A percentile compares a stretch with the other conserved stretches of the same genome.
Conservation (phyloP, 2,888 invertebrate species). For the Leptopterna dolabrata region DNA sequence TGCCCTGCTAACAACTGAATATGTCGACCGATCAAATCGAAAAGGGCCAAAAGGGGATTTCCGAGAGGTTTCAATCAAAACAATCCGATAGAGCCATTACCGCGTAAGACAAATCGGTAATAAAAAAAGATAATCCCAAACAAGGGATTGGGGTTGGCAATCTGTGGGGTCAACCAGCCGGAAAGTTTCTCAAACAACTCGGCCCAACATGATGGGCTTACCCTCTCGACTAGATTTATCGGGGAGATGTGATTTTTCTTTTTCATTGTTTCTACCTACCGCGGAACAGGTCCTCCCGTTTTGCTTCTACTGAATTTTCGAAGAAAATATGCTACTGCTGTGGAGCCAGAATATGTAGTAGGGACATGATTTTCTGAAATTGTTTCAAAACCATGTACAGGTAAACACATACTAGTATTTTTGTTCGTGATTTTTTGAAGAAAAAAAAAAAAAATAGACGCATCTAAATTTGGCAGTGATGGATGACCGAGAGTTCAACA, state of each 20-base stretch:
- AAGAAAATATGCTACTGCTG: too few species aligned
- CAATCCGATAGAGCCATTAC: constrained; percentile 54
- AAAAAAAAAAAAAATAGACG: too few species aligned
- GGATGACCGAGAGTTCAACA: too few species aligned
- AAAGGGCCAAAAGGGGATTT: background rate
- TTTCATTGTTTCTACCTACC: constrained; percentile 49
- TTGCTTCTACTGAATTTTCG: too few species aligned
- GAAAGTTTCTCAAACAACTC: constrained; percentile 55
- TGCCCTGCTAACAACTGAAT: background rate
- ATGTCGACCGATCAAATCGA: constrained; percentile 11
- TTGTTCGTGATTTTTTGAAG: too few species aligned
- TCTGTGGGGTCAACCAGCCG: constrained; percentile 47
- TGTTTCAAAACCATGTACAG: too few species aligned
- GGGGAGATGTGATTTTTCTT: constrained; percentile 40
- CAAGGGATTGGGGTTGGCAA: constrained; percentile 46
- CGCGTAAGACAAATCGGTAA: constrained; percentile 54
- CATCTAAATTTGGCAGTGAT: too few species aligned
- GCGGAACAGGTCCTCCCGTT: background rate
- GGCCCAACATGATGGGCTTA: constrained; percentile 46
- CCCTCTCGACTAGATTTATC: constrained; percentile 40
- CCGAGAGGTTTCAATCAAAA: constrained; percentile 49
- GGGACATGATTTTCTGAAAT: too few species aligned
- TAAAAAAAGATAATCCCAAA: constrained; percentile 52
- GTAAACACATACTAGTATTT: too few species aligned
- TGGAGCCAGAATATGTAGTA: too few species aligned